Conservation (phyloP, 2,113 vertebrate species). For the Donacobius atricapilla region DNA sequence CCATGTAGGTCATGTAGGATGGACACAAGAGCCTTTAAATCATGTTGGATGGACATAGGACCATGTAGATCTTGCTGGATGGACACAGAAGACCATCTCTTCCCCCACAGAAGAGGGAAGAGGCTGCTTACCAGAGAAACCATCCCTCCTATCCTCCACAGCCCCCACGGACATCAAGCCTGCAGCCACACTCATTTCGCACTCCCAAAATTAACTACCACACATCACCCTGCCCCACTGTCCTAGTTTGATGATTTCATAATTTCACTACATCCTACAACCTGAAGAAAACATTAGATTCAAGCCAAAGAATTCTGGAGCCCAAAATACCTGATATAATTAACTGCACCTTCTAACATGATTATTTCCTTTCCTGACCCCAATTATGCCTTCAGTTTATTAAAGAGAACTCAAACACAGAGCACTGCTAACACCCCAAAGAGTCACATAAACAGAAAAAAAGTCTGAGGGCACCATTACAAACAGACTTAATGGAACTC, state of each 20-base stretch:
- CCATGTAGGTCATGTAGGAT: background rate
- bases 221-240: background rate
- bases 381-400: slow-evolving; percentile 36
- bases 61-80: accelerated
- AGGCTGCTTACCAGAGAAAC: background rate
- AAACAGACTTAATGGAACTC: slow-evolving; percentile 50
- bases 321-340: slow-evolving; percentile 18
- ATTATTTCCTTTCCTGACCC: slow-evolving; percentile 5
- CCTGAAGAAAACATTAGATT: background rate
- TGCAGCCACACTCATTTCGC: background rate
- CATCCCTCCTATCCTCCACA: background rate
- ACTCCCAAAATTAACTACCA: background rate
- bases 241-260: background rate
- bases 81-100: background rate
- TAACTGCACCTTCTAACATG: background rate
- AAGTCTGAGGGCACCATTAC: slow-evolving; percentile 42
- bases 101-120: background rate
- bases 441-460: slow-evolving; percentile 25
- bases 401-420: background rate
- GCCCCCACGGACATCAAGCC: background rate
- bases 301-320: background rate
- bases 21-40: background rate
- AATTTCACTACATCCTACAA: background rate
- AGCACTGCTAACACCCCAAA: slow-evolving; percentile 14
- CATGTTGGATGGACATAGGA: background rate